Conservation (phyloP, 92 coral and sea anemone species). For the Palythoa grandiflora region DNA sequence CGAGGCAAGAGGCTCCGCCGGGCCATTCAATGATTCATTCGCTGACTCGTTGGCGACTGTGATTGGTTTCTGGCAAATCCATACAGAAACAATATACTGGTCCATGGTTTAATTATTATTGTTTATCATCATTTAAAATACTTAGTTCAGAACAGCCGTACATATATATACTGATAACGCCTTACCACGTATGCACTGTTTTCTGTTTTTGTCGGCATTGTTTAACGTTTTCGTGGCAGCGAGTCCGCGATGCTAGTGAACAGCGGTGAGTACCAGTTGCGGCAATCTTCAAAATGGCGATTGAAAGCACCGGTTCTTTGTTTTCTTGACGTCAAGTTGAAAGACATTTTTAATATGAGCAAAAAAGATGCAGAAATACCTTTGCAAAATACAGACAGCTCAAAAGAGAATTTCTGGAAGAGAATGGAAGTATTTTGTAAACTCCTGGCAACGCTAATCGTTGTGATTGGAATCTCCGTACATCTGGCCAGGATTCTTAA, state of each 20-base stretch:
- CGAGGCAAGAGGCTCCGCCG: too few relatives aligned
- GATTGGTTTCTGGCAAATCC: too few relatives aligned
- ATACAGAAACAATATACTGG: too few relatives aligned
- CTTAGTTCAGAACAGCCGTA: too few relatives aligned
- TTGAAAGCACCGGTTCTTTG: background rate
- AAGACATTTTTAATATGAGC: background rate
- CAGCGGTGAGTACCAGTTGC: constrained; percentile 35
- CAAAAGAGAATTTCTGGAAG: background rate
- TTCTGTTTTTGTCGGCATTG: background rate
- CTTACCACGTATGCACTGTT: too few relatives aligned
- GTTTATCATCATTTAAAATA: too few relatives aligned
- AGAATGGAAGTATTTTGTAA: constrained; percentile 82
- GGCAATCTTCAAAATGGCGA: constrained; percentile 36
- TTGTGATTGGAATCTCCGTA: constrained; percentile 61
- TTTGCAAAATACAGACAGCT: background rate
- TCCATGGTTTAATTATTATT: too few relatives aligned
- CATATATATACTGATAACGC: too few relatives aligned
- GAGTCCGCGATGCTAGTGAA: constrained; percentile 14
- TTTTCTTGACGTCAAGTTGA: background rate
- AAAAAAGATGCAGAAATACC: background rate
- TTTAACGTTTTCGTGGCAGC: constrained; percentile 24
- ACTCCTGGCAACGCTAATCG: constrained; percentile 74
- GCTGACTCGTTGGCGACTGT: too few relatives aligned
- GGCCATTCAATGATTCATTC: too few relatives aligned
- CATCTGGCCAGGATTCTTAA: constrained; percentile 82